Conservation (phyloP, 2,888 invertebrate genomes). For the Cosmopolites sordidus region DNA sequence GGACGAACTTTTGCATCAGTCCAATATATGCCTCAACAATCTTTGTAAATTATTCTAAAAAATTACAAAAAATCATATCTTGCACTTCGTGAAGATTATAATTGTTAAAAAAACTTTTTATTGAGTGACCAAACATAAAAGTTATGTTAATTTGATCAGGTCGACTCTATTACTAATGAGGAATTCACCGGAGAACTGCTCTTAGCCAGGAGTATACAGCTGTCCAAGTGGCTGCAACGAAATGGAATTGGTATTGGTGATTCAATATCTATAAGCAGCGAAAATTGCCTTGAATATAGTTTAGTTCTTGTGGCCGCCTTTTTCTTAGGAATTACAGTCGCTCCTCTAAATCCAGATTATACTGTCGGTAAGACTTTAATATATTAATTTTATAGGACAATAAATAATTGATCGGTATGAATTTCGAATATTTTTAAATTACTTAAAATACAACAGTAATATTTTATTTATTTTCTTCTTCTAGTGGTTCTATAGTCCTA, state of each 20-base stretch:
- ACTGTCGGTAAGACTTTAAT: constrained; percentile 50
- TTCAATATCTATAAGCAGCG: constrained; percentile 58
- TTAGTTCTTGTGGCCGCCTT: constrained; percentile 55
- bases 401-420: no score
- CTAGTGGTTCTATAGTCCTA: no score
- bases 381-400: neutral
- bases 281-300: constrained; percentile 60
- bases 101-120: no score
- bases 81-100: no score
- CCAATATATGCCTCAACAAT: no score
- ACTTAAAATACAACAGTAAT: no score
- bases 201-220: constrained; percentile 54
- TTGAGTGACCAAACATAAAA: neutral
- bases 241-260: constrained; percentile 56
- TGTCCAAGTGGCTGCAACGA: constrained; percentile 54
- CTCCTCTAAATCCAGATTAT: constrained; percentile 62
- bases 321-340: constrained; percentile 56
- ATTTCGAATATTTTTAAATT: no score
- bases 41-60: no score
- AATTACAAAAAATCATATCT: no score
- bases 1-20: no score
- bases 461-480: no score
- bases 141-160: constrained; percentile 15
- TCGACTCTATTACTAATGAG: constrained; percentile 58
- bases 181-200: constrained; percentile 54